These are phyloP conservation scores for Anoplolepis gracilipes DNA, from an alignment of 1,140 invertebrate genomes.

Conservation along the genomic window DNA sequence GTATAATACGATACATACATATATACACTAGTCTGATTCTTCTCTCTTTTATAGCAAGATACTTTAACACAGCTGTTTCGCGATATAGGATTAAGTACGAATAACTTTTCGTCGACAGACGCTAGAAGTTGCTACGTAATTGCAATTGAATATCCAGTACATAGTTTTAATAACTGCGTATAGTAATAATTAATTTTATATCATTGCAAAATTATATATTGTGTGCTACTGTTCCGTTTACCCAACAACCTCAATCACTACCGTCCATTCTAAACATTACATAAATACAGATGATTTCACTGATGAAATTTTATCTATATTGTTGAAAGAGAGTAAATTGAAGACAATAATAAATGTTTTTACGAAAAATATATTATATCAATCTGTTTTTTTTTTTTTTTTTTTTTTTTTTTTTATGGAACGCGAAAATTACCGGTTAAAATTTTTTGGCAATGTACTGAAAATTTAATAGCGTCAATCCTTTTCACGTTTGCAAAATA, in stretches of 20 bases:
- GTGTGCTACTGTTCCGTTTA: not conserved
- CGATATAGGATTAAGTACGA: conserved; percentile 19
- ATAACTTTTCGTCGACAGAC: not conserved
- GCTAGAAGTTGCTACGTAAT: not conserved
- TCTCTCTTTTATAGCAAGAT: conserved; percentile 1
- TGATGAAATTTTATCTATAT: not conserved
- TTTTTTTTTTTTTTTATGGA: not conserved
- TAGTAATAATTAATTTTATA: conserved; percentile 22
- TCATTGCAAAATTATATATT: not conserved
- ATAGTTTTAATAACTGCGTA: not conserved
- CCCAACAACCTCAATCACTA: not conserved
- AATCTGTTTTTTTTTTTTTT: too few species aligned
- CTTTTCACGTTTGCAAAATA: not conserved
- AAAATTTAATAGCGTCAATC: conserved; percentile 6
- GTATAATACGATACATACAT: not conserved
- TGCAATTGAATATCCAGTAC: not conserved
- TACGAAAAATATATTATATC: not conserved
- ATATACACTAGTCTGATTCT: conserved; percentile 10
- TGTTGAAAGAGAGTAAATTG: not conserved
- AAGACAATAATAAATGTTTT: not conserved
- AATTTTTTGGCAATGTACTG: not conserved
- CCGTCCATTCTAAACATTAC: not conserved
- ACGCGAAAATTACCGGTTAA: not conserved
- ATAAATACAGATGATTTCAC: not conserved
- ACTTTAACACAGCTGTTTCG: not conserved